Base-by-base conservation (phyloP, 2,113 vertebrate species). In the Piaya cayana region DNA sequence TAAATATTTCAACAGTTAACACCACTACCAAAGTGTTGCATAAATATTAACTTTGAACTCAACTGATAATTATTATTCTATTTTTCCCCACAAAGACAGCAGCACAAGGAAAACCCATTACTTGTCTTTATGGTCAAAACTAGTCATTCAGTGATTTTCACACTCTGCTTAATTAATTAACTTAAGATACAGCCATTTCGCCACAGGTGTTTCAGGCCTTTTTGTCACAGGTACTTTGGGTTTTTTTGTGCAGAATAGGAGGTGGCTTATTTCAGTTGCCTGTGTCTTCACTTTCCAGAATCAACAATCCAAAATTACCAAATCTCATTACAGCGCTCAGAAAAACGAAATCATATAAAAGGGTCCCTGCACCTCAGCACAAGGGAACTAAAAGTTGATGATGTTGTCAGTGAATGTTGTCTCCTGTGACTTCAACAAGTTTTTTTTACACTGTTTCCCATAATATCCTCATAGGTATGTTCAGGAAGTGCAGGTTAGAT, bases 21-120 rank as follows among this genome's bases (percentile, higher is more conserved):
- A 49, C 25, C 52, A 53, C 26, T 56, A 77, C 34, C n/a, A 84
- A 30, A 14, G 37, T 86, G 8, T 30, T 78, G 20, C 64, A 58
- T 32, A 92, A 84, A 86, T 84, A 88, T 27, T 42, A 93, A 81
- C 56, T 88, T 43, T 42, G 47, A 95, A 85, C 64, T 87, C 59
- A 87, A 74, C 5, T 56, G 60, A 59, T 59, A 70, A 90, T 67
- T 88, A 91, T 42, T 55, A 52, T 70, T 85, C 16, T 36, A 45
- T 84, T 90, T 70, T 58, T 58, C 63, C 37, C 5, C 49, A 79
- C 7, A 47, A 0, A 12, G 19, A 76, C 11, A 75, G 21, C 30
- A 64, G 43, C 30, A 69, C 37, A 69, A 76, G 9, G 25, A 50
- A 86, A 81, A 30, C 0, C 17, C 17, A 18, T 43, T 37, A 62